Conservation (phyloP, 1,140 invertebrate genomes). For the Drosophila busckii region DNA sequence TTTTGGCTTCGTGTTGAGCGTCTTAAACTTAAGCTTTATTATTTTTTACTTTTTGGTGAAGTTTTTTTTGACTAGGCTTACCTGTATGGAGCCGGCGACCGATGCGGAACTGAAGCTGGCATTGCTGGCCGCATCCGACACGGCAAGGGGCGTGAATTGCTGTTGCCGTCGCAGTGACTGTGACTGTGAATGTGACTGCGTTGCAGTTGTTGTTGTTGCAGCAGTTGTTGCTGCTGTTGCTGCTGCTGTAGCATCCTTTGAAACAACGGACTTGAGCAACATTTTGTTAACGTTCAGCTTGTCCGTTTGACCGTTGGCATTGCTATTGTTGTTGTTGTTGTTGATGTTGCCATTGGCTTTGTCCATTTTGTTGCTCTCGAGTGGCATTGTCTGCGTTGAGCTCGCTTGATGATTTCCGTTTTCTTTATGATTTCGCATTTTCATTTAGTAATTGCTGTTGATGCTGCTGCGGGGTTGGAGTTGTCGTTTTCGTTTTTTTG, state of each 20-base stretch:
- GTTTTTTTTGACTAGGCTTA: constrained; percentile 30
- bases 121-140: constrained; percentile 59
- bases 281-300: constrained; percentile 37
- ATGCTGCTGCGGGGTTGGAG: constrained; percentile 18
- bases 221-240: background rate
- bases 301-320: constrained; percentile 24
- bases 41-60: background rate
- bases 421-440: constrained; percentile 73
- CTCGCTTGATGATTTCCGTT: constrained; percentile 54
- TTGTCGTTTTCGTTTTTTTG: constrained; percentile 28
- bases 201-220: constrained; percentile 4
- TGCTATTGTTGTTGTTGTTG: constrained; percentile 19
- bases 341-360: constrained; percentile 9
- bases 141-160: constrained; percentile 47
- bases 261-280: constrained; percentile 32
- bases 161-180: constrained; percentile 31
- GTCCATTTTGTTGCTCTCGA: constrained; percentile 31
- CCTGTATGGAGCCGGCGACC: constrained; percentile 77
- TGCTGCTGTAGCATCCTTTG: constrained; percentile 32
- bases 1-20: constrained; percentile 4
- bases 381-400: constrained; percentile 22
- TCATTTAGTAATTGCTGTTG: constrained; percentile 56
- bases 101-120: constrained; percentile 78
- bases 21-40: background rate
- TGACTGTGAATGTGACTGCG: constrained; percentile 3